Percentiles rank a stretch among this genome's conserved stretches.
These are phyloP conservation scores for Percopsis omiscomaycus DNA, from an alignment of 2,797 vertebrate species.

Conservation along the genomic window DNA sequence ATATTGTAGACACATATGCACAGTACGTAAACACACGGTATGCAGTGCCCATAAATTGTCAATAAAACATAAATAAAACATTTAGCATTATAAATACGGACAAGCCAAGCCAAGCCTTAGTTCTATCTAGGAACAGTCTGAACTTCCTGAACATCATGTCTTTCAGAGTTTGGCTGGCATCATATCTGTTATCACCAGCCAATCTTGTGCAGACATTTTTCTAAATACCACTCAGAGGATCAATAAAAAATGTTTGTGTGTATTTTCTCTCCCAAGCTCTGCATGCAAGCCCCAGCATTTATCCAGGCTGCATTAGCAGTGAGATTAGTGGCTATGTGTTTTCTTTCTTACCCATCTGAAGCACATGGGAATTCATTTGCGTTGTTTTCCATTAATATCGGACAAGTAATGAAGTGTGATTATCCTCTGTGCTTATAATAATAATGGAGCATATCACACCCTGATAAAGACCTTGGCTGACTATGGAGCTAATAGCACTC, in stretches of 20 bases:
- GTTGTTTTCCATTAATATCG: constrained; percentile 76
- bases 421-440: constrained; percentile 72
- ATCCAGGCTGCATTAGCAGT: constrained; percentile 63
- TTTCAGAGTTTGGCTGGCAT: constrained; percentile 20
- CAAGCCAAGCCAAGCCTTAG: not conserved
- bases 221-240: constrained; percentile 56
- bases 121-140: constrained; percentile 13
- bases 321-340: constrained; percentile 61
- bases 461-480: constrained; percentile 52
- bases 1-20: not conserved
- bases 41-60: constrained; percentile 5
- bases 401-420: constrained; percentile 81
- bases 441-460: constrained; percentile 63
- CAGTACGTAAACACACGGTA: not conserved
- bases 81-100: not conserved
- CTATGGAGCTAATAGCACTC: constrained; percentile 44
- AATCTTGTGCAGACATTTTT: constrained; percentile 40
- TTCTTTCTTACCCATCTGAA: constrained; percentile 65
- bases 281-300: constrained; percentile 65
- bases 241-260: constrained; percentile 61
- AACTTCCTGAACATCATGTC: constrained; percentile 18
- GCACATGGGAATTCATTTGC: constrained; percentile 73
- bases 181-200: constrained; percentile 30
- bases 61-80: constrained; percentile 28
- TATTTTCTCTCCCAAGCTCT: constrained; percentile 48